A percentile compares a stretch with the other conserved stretches of the same genome.
These are phyloP conservation scores for Epinotia bilunana DNA, from an alignment of 2,888 invertebrate species.

Conservation along the genomic window DNA sequence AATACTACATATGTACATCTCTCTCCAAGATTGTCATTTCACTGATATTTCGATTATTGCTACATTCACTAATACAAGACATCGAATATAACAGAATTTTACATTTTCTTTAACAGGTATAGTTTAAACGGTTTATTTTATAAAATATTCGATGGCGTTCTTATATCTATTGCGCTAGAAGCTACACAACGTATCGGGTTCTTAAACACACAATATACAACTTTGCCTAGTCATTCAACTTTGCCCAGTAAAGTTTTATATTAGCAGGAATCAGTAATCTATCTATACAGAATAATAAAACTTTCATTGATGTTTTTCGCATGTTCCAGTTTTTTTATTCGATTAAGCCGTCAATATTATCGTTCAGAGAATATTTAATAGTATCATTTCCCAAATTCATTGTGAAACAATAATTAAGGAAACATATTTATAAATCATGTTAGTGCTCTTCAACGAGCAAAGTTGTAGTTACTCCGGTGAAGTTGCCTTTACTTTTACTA, in stretches of 20 bases:
- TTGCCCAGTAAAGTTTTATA: background rate
- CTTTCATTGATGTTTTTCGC: too few species aligned
- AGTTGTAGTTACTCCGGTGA: too few species aligned
- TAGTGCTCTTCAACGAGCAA: too few species aligned
- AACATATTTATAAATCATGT: too few species aligned
- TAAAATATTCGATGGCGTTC: background rate
- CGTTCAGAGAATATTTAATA: too few species aligned
- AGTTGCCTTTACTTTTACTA: too few species aligned
- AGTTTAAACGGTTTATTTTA: background rate
- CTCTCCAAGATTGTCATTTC: background rate
- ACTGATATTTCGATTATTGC: slow-evolving; percentile 23
- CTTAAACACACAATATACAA: background rate
- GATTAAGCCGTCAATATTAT: too few species aligned
- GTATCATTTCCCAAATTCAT: too few species aligned
- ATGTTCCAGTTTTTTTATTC: too few species aligned
- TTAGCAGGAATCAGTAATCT: too few species aligned
- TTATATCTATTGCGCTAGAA: background rate
- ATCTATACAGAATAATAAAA: too few species aligned
- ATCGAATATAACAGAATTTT: background rate
- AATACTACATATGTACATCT: slow-evolving; percentile 7
- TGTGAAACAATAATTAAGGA: too few species aligned
- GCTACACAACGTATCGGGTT: slow-evolving; percentile 1
- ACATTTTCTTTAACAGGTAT: background rate
- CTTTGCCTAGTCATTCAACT: background rate
- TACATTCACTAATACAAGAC: background rate